These are phyloP conservation scores for Malthinus flaveolus DNA, from an alignment of 2,888 invertebrate species.

Conservation along the genomic window DNA sequence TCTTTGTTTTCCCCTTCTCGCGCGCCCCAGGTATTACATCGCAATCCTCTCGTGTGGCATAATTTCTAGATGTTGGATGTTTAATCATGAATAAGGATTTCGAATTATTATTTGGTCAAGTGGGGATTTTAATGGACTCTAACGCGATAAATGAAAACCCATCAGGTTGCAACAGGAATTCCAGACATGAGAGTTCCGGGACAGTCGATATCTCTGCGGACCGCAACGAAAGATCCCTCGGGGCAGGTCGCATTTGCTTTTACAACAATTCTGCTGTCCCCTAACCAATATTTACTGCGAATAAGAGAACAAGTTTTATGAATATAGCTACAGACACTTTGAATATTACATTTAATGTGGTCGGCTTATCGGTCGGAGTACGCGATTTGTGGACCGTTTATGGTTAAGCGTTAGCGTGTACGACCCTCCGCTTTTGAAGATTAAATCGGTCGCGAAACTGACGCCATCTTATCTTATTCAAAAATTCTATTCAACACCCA, in stretches of 20 bases:
- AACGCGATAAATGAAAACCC: slow-evolving; percentile 20
- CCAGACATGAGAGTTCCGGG: slow-evolving; percentile 17
- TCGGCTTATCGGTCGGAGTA: slow-evolving; percentile 32
- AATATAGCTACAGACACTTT: slow-evolving; percentile 32
- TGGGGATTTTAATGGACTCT: slow-evolving; percentile 15
- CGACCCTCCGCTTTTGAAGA: slow-evolving; percentile 30
- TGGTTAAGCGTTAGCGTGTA: slow-evolving; percentile 19
- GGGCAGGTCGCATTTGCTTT: slow-evolving; percentile 19
- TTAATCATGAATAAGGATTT: background rate
- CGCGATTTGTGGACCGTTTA: slow-evolving; percentile 32
- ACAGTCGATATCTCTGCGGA: slow-evolving; percentile 23
- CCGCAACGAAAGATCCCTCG: slow-evolving; percentile 18
- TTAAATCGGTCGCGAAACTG: slow-evolving; percentile 37
- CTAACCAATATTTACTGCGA: slow-evolving; percentile 38
- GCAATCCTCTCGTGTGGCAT: background rate
- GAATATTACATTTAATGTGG: slow-evolving; percentile 35
- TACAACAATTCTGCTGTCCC: slow-evolving; percentile 25
- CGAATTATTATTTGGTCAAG: slow-evolving; percentile 1
- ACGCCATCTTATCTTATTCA: slow-evolving; percentile 35
- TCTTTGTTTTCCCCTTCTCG: background rate
- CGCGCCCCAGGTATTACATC: background rate
- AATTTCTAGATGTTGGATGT: background rate
- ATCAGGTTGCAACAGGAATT: slow-evolving; percentile 23
- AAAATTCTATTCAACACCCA: slow-evolving; percentile 32
- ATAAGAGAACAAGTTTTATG: slow-evolving; percentile 31